Percentiles rank a stretch among this genome's conserved stretches.
Conservation (phyloP, 1,140 invertebrate genomes). For the Yoshiicerus persimilis region DNA sequence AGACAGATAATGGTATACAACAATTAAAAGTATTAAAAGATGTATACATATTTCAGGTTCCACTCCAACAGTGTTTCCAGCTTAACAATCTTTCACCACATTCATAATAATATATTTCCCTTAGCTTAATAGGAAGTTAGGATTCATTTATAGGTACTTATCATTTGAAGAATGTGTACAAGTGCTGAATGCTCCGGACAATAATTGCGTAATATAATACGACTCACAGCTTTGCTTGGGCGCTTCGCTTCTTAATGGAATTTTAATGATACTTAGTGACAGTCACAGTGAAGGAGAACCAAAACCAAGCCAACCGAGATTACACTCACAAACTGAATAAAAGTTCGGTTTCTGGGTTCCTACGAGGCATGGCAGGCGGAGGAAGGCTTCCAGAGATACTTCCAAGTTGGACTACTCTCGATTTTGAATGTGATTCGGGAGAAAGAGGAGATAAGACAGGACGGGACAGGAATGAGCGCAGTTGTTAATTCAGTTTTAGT, state of each 20-base stretch:
- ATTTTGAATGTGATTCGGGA: no score
- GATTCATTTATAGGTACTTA: background rate
- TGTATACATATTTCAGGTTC: background rate
- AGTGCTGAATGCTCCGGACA: background rate
- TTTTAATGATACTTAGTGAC: slow-evolving; percentile 26
- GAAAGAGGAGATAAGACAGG: background rate
- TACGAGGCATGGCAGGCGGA: no score
- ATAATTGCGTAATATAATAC: background rate
- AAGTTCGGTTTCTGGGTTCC: background rate
- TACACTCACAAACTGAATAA: background rate
- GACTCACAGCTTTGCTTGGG: background rate
- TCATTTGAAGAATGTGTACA: background rate
- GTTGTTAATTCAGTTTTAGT: background rate
- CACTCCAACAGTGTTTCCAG: no score
- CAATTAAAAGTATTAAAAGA: no score
- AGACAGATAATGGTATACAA: no score
- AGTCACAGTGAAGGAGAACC: background rate
- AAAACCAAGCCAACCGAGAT: background rate
- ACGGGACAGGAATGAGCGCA: background rate
- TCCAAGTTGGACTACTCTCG: no score
- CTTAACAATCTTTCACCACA: background rate
- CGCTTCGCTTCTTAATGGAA: slow-evolving; percentile 25
- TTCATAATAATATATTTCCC: background rate
- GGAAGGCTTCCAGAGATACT: no score
- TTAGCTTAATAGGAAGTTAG: background rate